These are phyloP conservation scores for Thamnophis sirtalis DNA, from an alignment of 2,113 vertebrate genomes.

Conservation along the genomic window DNA sequence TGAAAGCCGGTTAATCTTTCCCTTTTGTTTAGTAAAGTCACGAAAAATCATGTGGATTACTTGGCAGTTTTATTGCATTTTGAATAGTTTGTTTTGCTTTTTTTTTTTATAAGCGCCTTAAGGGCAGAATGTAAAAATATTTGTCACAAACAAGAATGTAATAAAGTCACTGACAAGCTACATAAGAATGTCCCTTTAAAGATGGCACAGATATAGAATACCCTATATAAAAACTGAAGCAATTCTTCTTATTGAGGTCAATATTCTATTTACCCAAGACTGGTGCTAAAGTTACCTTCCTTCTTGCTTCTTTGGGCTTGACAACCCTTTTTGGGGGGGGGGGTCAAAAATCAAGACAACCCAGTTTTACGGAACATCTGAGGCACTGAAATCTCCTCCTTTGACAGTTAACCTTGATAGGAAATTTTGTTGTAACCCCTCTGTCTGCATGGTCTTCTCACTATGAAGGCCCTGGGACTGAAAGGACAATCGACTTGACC, in stretches of 20 bases:
- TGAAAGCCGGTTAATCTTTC: neutral
- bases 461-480: neutral
- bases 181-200: neutral
- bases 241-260: neutral
- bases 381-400: neutral
- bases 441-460: neutral
- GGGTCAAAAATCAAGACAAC: too few species aligned
- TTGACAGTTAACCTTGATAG: neutral
- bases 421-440: neutral
- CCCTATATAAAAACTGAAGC: neutral
- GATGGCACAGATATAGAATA: neutral
- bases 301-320: neutral
- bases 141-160: neutral
- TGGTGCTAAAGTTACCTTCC: neutral
- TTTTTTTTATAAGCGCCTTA: neutral
- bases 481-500: neutral
- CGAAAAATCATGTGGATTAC: neutral
- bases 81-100: neutral
- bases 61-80: neutral
- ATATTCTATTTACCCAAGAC: neutral
- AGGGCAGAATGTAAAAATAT: neutral
- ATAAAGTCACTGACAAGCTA: neutral
- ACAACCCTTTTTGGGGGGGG: neutral
- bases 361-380: neutral
- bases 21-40: neutral